These are phyloP conservation scores for Diceros bicornis DNA, from an alignment of 2,797 vertebrate genomes.

Conservation along the genomic window DNA sequence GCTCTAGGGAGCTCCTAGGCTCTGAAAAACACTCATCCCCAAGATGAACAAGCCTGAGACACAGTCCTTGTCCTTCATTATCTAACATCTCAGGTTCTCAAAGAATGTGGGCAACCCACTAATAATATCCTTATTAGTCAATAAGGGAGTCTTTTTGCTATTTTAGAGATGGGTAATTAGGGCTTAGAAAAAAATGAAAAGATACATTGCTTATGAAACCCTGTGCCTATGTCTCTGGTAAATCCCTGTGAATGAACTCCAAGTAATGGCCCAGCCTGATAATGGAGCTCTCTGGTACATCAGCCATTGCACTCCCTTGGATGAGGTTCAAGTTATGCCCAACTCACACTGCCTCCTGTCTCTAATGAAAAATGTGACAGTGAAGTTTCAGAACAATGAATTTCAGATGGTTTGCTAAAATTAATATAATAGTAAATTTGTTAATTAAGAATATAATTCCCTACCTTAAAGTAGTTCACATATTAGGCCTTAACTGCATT, in stretches of 20 bases:
- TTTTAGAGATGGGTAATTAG: slow-evolving; percentile 41
- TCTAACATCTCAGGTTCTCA: background rate
- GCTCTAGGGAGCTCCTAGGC: background rate
- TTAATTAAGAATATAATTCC: slow-evolving; percentile 47
- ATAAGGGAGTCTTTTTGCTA: background rate
- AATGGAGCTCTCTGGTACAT: background rate
- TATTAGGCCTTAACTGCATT: background rate
- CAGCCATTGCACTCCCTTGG: background rate
- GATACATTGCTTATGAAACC: background rate
- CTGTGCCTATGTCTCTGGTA: background rate
- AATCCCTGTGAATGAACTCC: background rate
- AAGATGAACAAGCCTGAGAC: background rate
- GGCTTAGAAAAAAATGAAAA: slow-evolving; percentile 20
- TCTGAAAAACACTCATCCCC: background rate
- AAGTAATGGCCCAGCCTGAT: background rate
- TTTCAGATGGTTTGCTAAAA: slow-evolving; percentile 23
- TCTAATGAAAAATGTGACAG: background rate
- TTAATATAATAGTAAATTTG: background rate
- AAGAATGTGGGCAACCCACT: background rate
- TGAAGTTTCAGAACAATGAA: background rate
- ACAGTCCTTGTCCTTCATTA: background rate
- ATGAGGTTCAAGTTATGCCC: background rate
- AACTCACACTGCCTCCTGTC: background rate
- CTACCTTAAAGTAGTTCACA: slow-evolving; percentile 47
- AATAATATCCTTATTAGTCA: background rate